Evolutionary conservation across 2,113 vertebrate species (phyloP).

Genomic region (Apteryx mantelli): DNA sequence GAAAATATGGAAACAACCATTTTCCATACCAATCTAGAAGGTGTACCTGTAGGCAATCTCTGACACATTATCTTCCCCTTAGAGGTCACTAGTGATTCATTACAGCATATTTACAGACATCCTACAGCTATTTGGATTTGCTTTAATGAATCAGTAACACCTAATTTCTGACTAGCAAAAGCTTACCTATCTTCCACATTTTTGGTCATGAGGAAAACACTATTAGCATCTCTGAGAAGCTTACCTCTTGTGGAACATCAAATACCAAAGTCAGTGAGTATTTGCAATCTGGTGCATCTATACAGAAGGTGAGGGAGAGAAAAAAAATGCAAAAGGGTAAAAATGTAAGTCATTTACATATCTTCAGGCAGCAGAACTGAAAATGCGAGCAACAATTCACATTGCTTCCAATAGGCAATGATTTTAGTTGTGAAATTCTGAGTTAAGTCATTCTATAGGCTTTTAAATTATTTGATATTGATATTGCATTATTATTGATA

Average conservation of each 20-base stretch:
- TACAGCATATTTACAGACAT: background rate
- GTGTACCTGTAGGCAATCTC: background rate
- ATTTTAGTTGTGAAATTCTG: background rate
- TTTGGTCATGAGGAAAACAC: background rate
- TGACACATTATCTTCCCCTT: background rate
- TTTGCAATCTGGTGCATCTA: background rate
- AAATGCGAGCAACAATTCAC: background rate
- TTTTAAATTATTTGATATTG: background rate
- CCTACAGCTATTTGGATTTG: background rate
- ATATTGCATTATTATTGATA: background rate
- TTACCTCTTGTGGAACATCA: background rate
- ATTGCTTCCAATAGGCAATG: background rate
- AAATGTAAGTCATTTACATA: background rate
- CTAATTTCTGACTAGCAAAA: background rate
- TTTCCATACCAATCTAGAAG: background rate
- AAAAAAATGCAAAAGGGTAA: background rate
- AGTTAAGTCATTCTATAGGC: background rate
- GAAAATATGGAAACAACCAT: background rate
- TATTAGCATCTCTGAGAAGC: background rate
- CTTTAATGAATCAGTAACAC: background rate
- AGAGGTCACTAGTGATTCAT: slow-evolving; percentile 16
- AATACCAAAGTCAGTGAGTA: background rate
- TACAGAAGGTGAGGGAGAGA: background rate
- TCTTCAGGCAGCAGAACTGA: background rate
- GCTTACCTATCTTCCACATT: background rate